Evolutionary conservation across 30 jellyfish, hydroid and myxozoan species (phyloP), one percentile per base, ranked within the genome.

Genomic region (Chironex yamaguchii): DNA sequence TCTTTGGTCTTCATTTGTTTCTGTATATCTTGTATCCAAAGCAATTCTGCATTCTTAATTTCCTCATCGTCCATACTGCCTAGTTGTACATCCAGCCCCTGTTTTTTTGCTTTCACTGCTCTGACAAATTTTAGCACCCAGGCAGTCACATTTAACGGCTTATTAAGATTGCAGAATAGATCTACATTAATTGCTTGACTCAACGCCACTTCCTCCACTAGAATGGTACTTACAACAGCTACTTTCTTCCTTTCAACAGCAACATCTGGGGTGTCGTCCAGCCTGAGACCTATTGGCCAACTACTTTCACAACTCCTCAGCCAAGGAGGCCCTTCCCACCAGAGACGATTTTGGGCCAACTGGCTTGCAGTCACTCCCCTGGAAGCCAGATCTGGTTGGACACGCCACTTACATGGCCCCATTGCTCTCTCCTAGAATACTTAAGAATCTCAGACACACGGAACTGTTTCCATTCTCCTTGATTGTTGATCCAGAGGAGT

Each of bases 391-490:
- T 81, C 24, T 53, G 88, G 86, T 76, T 76, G 29, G 20, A 26
- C 32, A 49, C 64, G 1, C 34, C 64, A 22, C 82, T 80, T 54
- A 51, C 27, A 52, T 79, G 72, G 23, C 84, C 34, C 86, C 95
- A 85, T 25, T 32, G 24, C 29, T 85, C 62, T 75, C 58, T 67
- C 21, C 27, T 31, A 17, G 67, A 2, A 26, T 2, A 33, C 2
- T 31, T 51, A 2, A 0, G 34, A 36, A 49, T 85, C 76, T 85
- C 77, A 13, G 35, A 30, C 48, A 85, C 92, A 25, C 95, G 32
- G 36, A 85, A 85, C 64, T 73, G 80, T 24, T 67, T 67, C 58
- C 80, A 67, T 58, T 67, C 80, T 25, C 80, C 80, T 30, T 21
- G 29, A 25, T 66, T 42, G 9, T 25, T 36, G 29, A 85, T 74